phyloP scores from a whole-genome alignment of 2,113 vertebrate genomes.

The Chunga burmeisteri region DNA sequence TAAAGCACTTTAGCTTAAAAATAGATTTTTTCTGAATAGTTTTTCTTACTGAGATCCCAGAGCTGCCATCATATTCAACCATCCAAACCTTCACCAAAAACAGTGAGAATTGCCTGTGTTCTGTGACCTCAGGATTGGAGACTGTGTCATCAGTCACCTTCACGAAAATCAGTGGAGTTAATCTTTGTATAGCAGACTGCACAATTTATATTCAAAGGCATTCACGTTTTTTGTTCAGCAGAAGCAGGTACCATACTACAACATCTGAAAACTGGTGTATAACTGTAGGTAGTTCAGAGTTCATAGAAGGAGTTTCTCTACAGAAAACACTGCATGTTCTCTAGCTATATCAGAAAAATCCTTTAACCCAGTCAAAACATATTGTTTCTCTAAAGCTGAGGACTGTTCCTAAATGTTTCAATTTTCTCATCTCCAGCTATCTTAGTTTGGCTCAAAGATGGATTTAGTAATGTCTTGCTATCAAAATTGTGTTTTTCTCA shows the following conservation, averaged over 20 bases:
- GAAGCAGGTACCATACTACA: neutral
- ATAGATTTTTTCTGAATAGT: neutral
- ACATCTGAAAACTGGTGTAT: neutral
- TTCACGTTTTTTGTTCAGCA: constrained; percentile 7
- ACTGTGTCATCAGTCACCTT: neutral
- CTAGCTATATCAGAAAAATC: neutral
- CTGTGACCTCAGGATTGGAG: neutral
- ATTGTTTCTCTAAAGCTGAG: neutral
- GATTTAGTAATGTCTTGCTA: neutral
- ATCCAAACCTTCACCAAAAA: neutral
- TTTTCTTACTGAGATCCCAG: neutral
- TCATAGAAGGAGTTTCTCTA: neutral
- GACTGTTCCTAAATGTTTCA: neutral
- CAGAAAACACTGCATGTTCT: neutral
- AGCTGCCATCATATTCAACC: neutral
- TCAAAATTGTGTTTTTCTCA: neutral
- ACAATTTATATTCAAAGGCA: constrained; percentile 28
- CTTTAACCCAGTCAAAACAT: neutral
- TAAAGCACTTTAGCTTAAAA: neutral
- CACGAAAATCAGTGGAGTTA: constrained; percentile 4
- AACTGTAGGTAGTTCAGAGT: neutral
- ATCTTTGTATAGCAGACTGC: neutral
- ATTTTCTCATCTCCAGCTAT: neutral
- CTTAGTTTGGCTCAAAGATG: neutral
- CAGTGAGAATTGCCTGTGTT: neutral